A percentile compares a stretch with the other conserved stretches of the same genome.
Evolutionary conservation across 2,888 invertebrate species (phyloP).

Genomic region (Chaitophorus viminalis): DNA sequence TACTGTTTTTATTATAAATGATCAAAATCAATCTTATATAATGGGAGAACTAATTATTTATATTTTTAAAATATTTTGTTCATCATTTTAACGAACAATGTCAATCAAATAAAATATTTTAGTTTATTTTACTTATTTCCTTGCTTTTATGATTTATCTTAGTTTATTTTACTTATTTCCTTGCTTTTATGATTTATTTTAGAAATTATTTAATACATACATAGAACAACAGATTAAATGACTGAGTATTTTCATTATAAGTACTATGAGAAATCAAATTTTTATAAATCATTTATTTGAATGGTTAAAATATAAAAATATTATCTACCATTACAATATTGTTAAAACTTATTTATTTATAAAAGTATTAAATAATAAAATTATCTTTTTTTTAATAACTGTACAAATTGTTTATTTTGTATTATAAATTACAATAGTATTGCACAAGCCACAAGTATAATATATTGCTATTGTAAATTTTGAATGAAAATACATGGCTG

Average conservation of each 20-base stretch:
- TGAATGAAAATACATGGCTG: too few species aligned
- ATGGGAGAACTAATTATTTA: constrained; percentile 31
- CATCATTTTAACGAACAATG: constrained; percentile 49
- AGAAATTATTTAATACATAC: constrained; percentile 13
- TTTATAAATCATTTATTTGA: background rate
- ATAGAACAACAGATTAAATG: constrained; percentile 27
- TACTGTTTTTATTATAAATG: constrained; percentile 33
- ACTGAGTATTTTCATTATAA: background rate
- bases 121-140: constrained; percentile 35
- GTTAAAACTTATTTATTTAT: constrained; percentile 1
- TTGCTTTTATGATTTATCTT: constrained; percentile 21
- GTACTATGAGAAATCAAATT: constrained; percentile 1
- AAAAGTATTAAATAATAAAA: background rate
- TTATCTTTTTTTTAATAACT: background rate
- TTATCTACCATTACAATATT: constrained; percentile 6
- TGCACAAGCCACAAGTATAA: background rate
- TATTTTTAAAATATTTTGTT: constrained; percentile 48
- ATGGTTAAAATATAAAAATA: constrained; percentile 10
- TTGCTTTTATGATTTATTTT: background rate
- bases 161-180: constrained; percentile 35
- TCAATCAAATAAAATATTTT: constrained; percentile 61
- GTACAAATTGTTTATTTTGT: background rate
- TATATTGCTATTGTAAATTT: too few species aligned
- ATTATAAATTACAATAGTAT: background rate
- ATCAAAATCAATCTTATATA: constrained; percentile 37